Percentiles rank a stretch among this genome's conserved stretches.
Conservation (phyloP, 2,888 invertebrate genomes). For the Scaptomyza flava region DNA sequence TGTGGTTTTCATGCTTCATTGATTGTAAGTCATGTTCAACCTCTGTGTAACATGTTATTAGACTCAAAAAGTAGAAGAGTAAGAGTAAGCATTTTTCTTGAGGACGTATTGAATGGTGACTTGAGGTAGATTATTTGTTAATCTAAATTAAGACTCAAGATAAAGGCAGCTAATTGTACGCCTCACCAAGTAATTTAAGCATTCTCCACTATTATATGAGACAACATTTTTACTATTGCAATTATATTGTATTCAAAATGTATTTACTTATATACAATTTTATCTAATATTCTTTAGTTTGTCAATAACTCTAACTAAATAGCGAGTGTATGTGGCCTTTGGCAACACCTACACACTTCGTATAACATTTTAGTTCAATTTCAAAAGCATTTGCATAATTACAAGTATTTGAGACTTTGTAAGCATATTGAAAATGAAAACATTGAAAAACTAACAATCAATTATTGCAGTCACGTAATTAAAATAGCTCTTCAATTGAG, state of each 20-base stretch:
- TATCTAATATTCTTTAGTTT: background rate
- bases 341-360: conserved; percentile 5
- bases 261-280: background rate
- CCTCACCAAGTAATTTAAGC: too few relatives aligned
- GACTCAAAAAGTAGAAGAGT: background rate
- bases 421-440: conserved; percentile 15
- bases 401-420: conserved; percentile 12
- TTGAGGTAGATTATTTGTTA: background rate
- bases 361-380: conserved; percentile 19
- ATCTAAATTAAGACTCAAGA: background rate
- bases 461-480: conserved; percentile 66
- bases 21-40: background rate
- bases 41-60: background rate
- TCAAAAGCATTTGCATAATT: conserved; percentile 34
- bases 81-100: background rate
- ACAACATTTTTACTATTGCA: background rate
- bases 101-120: background rate
- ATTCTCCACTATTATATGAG: background rate
- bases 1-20: conserved; percentile 13
- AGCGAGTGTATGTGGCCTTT: conserved; percentile 24
- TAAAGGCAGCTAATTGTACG: too few relatives aligned
- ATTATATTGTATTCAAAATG: background rate
- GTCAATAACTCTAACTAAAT: conserved; percentile 5
- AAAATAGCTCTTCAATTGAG: conserved; percentile 57
- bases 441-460: conserved; percentile 38